phyloP scores from a whole-genome alignment of 2,113 vertebrate genomes.

The Elanus axillaris region DNA sequence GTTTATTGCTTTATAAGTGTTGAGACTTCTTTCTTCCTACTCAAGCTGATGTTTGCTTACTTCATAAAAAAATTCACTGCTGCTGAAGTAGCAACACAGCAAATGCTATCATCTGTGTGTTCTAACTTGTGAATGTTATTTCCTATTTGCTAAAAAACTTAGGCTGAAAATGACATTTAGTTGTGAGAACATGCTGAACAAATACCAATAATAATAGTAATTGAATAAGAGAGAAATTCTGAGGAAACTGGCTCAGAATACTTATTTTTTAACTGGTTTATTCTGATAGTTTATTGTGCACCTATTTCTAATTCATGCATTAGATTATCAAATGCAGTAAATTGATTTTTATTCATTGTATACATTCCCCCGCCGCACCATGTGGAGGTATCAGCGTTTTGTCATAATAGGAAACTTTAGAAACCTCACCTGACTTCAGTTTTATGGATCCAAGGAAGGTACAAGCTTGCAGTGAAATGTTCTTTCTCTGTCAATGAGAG shows the following conservation, averaged over 20 bases:
- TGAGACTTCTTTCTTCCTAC: background rate
- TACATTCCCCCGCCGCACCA: fast-evolving
- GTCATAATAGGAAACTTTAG: background rate
- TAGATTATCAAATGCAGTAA: background rate
- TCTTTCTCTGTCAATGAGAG: background rate
- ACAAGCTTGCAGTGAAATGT: background rate
- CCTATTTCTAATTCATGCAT: background rate
- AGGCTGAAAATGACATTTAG: background rate
- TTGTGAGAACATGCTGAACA: background rate
- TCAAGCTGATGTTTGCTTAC: background rate
- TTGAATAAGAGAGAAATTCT: background rate
- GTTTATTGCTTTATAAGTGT: background rate
- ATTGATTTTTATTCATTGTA: background rate
- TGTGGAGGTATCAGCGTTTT: background rate
- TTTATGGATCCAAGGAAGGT: background rate
- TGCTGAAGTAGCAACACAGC: background rate
- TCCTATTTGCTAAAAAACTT: background rate
- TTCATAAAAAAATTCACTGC: background rate
- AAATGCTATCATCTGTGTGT: background rate
- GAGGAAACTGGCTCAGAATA: background rate
- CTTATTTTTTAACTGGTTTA: background rate
- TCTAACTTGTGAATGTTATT: background rate
- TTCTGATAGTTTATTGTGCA: background rate
- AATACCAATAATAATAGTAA: background rate
- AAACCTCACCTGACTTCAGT: background rate